These are phyloP conservation scores for Oryzias woworae DNA, from an alignment of 2,113 vertebrate species.

Conservation along the genomic window DNA sequence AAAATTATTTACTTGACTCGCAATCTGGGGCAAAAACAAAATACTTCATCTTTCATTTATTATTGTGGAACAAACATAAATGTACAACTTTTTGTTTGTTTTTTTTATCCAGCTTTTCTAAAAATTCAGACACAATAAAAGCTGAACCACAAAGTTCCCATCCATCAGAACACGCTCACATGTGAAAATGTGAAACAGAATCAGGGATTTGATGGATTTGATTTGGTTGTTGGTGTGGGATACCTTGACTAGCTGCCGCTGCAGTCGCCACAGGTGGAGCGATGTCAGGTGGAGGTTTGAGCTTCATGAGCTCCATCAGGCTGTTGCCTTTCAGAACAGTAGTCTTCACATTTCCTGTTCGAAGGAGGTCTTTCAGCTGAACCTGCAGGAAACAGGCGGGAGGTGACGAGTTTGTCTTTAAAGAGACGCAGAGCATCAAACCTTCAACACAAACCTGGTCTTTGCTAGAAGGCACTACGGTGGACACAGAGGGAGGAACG, in stretches of 20 bases:
- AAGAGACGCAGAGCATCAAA: not conserved
- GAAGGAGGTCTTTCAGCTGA: constrained; percentile 91
- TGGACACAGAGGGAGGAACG: constrained; percentile 74
- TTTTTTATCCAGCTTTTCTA: not conserved
- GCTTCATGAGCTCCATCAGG: constrained; percentile 96
- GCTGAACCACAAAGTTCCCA: not conserved
- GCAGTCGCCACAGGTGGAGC: constrained; percentile 93
- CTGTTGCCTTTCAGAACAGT: constrained; percentile 84
- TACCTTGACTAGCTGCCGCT: constrained; percentile 87
- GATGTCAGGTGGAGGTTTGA: constrained; percentile 96
- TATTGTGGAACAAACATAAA: constrained; percentile 3
- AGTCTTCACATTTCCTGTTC: constrained; percentile 82
- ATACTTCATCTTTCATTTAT: too few species aligned
- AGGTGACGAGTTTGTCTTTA: not conserved
- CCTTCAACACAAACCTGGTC: constrained; percentile 80
- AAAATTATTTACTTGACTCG: too few species aligned
- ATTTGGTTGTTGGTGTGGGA: constrained; percentile 55
- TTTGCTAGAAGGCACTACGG: constrained; percentile 81
- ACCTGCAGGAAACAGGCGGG: constrained; percentile 43
- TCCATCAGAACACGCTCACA: too few species aligned
- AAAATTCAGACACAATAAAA: not conserved
- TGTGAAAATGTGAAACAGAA: too few species aligned
- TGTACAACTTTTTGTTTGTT: not conserved
- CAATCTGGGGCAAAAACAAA: too few species aligned
- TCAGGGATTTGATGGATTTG: too few species aligned